Evolutionary conservation across 1,140 invertebrate species (phyloP), one percentile per base, ranked within the genome.

Genomic region (Bombus fervidus): DNA sequence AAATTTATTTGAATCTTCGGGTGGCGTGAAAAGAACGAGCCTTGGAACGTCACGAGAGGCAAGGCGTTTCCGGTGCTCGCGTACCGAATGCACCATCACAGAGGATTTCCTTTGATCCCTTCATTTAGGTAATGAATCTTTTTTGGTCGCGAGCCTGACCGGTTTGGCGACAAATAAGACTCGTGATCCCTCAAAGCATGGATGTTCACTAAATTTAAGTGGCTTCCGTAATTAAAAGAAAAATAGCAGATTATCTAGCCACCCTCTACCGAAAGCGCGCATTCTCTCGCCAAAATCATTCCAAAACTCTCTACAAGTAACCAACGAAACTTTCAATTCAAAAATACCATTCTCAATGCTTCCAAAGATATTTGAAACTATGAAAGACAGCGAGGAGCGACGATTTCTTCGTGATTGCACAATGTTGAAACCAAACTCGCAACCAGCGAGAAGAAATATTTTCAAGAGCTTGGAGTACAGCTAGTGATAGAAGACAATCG

Each of bases 61-160:
- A 31, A 73, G 37, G 34, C n/a, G 43, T 57, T 83, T 53, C 74
- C 74, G 28, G 34, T 68, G 41, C 62, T 59, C 47, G 68, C 28
- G 79, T 31, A 81, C 71, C 71, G 80, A 82, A 62, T 74, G n/a
- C 81, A 53, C 62, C 41, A 43, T 47, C 74, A 78, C 53, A 69
- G 62, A 53, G 37, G 74, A 78, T 41, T 57, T 68, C 37, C 74
- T 83, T 83, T 78, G 81, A 83, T 78, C 81, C 74, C 74, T 83
- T 83, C 81, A 57, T 83, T 83, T 83, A 83, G 74, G 34, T 83
- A 83, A 83, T 83, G 81, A 83, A 83, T 83, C 81, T 83, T 83
- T 83, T 78, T 83, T 13, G 81, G 43, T 69, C 81, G 73, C 43
- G 28, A 41, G 25, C 18, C 57, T 64, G 59, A 43, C 69, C 73